Percentiles rank a stretch among this genome's conserved stretches.
Evolutionary conservation across 2,797 vertebrate genomes (phyloP).

Genomic region (Alfaro cultratus): DNA sequence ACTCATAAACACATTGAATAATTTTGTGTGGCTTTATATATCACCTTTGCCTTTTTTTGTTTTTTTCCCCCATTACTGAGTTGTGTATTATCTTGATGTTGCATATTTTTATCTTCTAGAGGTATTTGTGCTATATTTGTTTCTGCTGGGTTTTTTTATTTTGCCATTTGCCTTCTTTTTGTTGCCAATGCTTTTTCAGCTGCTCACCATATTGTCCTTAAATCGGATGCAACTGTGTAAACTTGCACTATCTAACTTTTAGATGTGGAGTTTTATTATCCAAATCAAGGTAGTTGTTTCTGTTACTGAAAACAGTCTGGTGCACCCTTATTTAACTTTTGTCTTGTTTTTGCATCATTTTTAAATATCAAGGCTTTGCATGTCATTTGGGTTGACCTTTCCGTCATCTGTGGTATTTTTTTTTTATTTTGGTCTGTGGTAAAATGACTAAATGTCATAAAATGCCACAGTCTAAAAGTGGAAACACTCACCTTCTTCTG

Average conservation of each 20-base stretch:
- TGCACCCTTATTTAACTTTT: conserved; percentile 9
- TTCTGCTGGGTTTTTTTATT: conserved; percentile 23
- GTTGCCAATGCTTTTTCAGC: conserved; percentile 59
- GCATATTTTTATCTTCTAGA: conserved; percentile 24
- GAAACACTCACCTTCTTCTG: conserved; percentile 57
- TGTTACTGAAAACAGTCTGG: conserved; percentile 28
- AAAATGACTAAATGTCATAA: conserved; percentile 42
- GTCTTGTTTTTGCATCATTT: conserved; percentile 39
- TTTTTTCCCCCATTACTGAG: not conserved
- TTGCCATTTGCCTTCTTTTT: conserved; percentile 50
- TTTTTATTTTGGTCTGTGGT: conserved; percentile 51
- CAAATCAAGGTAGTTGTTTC: conserved; percentile 25
- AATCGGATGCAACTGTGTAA: conserved; percentile 20
- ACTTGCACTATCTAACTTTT: conserved; percentile 19
- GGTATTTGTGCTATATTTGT: conserved; percentile 18
- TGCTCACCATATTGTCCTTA: conserved; percentile 71
- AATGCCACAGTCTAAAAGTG: conserved; percentile 46
- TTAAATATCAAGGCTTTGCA: conserved; percentile 52
- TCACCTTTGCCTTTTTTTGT: conserved; percentile 18
- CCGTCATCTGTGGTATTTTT: conserved; percentile 46
- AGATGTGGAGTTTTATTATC: conserved; percentile 11
- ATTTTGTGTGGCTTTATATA: conserved; percentile 23
- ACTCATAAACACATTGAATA: conserved; percentile 24
- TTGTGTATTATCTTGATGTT: conserved; percentile 21
- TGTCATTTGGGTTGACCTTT: conserved; percentile 53